Conservation (phyloP, 2,113 vertebrate species). For the Neolamprologus sp. region DNA sequence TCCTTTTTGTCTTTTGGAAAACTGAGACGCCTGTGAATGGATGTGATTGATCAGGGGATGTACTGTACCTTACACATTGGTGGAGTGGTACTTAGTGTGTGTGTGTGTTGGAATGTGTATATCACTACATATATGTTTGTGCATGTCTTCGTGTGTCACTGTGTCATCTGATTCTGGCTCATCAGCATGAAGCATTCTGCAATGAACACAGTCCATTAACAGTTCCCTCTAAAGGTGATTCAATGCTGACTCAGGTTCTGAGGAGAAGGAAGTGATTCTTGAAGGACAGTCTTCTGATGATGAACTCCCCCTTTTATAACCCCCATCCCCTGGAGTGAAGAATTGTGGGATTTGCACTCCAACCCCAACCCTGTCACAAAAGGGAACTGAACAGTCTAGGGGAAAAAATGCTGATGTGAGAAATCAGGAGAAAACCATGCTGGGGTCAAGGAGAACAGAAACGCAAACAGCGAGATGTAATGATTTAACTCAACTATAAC, state of each 20-base stretch:
- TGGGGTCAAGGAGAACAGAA: conserved; percentile 51
- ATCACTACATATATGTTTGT: neutral
- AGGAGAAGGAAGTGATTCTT: conserved; percentile 12
- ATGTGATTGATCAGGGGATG: conserved; percentile 1
- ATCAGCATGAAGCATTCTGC: conserved; percentile 8
- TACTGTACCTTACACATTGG: neutral
- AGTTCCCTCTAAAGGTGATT: conserved; percentile 15
- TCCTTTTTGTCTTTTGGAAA: neutral
- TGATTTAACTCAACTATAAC: conserved; percentile 11
- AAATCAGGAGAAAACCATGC: conserved; percentile 25
- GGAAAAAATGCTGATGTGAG: conserved; percentile 46
- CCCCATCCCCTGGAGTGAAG: conserved; percentile 1
- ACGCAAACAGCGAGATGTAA: neutral
- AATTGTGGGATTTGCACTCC: conserved; percentile 35
- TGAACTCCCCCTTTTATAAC: neutral
- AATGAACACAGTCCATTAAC: conserved; percentile 51
- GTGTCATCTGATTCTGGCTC: neutral
- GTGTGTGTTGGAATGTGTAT: neutral
- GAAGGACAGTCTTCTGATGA: conserved; percentile 35
- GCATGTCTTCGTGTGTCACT: neutral
- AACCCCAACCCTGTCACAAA: conserved; percentile 17
- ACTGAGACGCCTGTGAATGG: neutral
- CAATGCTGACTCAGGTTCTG: conserved; percentile 43
- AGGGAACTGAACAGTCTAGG: neutral
- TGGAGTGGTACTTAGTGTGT: neutral